Conservation (phyloP, 2,113 vertebrate species). For the Ammodytes dubius region DNA sequence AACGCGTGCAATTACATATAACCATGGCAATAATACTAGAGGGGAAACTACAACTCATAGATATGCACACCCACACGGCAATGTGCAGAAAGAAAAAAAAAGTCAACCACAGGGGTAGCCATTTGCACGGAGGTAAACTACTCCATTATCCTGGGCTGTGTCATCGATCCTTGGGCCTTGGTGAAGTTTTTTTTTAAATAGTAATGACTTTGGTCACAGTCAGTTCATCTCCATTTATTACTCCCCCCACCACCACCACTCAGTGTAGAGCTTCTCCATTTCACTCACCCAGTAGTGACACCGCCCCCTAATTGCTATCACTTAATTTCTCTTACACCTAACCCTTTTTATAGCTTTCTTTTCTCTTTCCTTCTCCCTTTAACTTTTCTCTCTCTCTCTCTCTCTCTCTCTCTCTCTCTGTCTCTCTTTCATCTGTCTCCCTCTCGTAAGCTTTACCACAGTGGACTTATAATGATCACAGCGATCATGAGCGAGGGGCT, state of each 20-base stretch:
- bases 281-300: conserved; percentile 43
- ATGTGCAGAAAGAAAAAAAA: conserved; percentile 17
- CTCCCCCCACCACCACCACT: not conserved
- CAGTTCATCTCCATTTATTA: conserved; percentile 59
- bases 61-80: conserved; percentile 60
- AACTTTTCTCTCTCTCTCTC: not conserved
- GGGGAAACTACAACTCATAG: conserved; percentile 50
- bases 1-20: conserved; percentile 24
- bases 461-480: not conserved
- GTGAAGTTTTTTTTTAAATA: conserved; percentile 70
- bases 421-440: not conserved
- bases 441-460: not conserved
- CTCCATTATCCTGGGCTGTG: conserved; percentile 59
- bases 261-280: conserved; percentile 44
- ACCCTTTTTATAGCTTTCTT: not conserved
- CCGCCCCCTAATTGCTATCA: conserved; percentile 35
- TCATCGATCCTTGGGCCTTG: conserved; percentile 59
- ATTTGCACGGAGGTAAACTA: conserved; percentile 66
- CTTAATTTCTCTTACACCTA: not conserved
- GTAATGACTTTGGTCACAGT: conserved; percentile 60
- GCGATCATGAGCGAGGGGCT: not conserved
- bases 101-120: conserved; percentile 29
- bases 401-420: no score
- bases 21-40: conserved; percentile 43
- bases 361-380: not conserved